Percentiles rank a stretch among this genome's conserved stretches.
Conservation (phyloP, 2,113 vertebrate genomes). For the Ageneiosus marmoratus region DNA sequence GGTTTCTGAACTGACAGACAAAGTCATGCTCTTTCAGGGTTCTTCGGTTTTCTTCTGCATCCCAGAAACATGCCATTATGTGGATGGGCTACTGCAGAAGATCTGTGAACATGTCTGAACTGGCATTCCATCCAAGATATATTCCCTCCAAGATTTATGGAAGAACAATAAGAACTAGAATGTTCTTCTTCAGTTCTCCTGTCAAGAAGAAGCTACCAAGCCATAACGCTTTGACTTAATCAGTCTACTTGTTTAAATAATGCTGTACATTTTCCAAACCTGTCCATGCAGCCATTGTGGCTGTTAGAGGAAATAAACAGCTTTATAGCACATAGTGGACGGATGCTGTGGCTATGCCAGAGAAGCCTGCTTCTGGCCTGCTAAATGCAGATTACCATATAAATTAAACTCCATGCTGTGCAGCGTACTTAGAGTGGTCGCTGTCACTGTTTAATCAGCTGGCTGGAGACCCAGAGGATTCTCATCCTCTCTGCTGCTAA, state of each 20-base stretch:
- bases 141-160: neutral
- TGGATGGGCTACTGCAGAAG: neutral
- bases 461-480: conserved; percentile 41
- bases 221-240: neutral
- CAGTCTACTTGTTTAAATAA: neutral
- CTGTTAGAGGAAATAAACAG: conserved; percentile 23
- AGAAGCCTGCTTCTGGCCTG: conserved; percentile 21
- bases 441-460: conserved; percentile 58
- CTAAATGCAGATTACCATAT: conserved; percentile 59
- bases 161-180: neutral
- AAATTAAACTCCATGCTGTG: conserved; percentile 54
- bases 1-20: neutral
- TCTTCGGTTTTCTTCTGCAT: neutral
- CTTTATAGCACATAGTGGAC: conserved; percentile 20
- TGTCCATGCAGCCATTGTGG: conserved; percentile 26
- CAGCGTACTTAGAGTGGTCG: conserved; percentile 45
- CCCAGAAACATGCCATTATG: neutral
- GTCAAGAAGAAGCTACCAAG: neutral
- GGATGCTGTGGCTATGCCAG: conserved; percentile 25
- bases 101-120: neutral
- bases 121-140: neutral
- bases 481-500: conserved; percentile 40
- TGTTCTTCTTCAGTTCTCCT: neutral
- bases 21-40: neutral
- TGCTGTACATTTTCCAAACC: conserved; percentile 21